These are phyloP conservation scores for Magallana gigas DNA, from an alignment of 1,140 invertebrate species.

Conservation along the genomic window DNA sequence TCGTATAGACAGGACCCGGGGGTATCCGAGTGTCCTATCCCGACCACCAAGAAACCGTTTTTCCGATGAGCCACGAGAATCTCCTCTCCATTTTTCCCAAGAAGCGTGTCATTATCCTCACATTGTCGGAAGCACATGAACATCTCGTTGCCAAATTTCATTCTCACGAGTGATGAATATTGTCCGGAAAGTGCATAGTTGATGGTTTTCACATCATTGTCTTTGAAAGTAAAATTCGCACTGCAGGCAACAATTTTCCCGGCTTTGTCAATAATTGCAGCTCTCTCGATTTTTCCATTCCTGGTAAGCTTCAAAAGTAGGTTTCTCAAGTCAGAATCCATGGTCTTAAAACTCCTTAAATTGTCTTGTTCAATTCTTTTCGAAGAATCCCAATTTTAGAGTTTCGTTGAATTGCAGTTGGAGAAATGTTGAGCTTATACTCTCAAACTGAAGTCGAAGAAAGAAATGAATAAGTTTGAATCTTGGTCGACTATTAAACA, in stretches of 20 bases:
- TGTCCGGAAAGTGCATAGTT: slow-evolving; percentile 43
- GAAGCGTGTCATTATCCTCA: slow-evolving; percentile 51
- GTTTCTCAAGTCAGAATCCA: slow-evolving; percentile 43
- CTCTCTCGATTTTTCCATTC: slow-evolving; percentile 55
- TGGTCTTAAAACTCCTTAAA: neutral
- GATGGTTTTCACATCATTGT: slow-evolving; percentile 38
- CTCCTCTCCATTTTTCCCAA: slow-evolving; percentile 47
- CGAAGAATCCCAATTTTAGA: too few species aligned
- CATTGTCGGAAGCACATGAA: slow-evolving; percentile 54
- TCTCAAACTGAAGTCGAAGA: too few species aligned
- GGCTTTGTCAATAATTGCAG: slow-evolving; percentile 41
- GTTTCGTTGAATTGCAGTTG: too few species aligned
- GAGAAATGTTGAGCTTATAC: too few species aligned
- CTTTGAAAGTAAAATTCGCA: slow-evolving; percentile 33
- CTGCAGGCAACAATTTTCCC: slow-evolving; percentile 43
- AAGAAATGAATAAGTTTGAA: neutral
- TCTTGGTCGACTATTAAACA: neutral
- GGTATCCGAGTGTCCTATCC: slow-evolving; percentile 48
- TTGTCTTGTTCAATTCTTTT: too few species aligned
- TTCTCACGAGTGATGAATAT: slow-evolving; percentile 56
- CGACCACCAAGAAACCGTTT: slow-evolving; percentile 44
- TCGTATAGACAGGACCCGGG: slow-evolving; percentile 56
- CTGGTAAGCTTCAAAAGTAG: slow-evolving; percentile 47
- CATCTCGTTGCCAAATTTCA: slow-evolving; percentile 49
- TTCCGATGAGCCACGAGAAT: slow-evolving; percentile 52